A percentile compares a stretch with the other conserved stretches of the same genome.
Evolutionary conservation across 2,888 invertebrate genomes (phyloP).

Genomic region (Vesta saturnalis): DNA sequence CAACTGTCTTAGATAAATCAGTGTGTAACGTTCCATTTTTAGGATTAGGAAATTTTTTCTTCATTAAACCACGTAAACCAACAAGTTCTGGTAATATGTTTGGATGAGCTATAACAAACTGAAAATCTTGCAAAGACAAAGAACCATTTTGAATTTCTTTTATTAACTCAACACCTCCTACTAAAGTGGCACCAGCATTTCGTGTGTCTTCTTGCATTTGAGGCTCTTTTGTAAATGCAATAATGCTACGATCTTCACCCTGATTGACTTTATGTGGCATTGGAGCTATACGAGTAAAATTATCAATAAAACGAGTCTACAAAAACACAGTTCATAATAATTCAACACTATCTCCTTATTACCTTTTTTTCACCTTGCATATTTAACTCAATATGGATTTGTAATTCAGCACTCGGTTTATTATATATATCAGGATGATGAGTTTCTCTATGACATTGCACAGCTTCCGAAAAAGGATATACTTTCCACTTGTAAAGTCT

Average conservation of each 20-base stretch:
- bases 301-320: constrained; percentile 74
- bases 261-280: constrained; percentile 77
- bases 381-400: constrained; percentile 80
- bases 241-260: constrained; percentile 73
- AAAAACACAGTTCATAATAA: constrained; percentile 38
- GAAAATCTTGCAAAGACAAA: constrained; percentile 73
- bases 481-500: constrained; percentile 68
- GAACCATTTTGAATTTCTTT: constrained; percentile 82
- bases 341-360: constrained; percentile 7
- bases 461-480: constrained; percentile 79
- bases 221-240: constrained; percentile 79
- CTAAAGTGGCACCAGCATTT: constrained; percentile 77
- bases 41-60: constrained; percentile 78
- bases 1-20: constrained; percentile 71
- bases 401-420: constrained; percentile 75
- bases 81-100: constrained; percentile 82
- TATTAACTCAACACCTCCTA: constrained; percentile 78
- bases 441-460: constrained; percentile 80
- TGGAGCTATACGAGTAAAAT: constrained; percentile 72
- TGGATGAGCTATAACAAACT: constrained; percentile 80
- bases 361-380: constrained; percentile 79
- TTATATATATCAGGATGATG: constrained; percentile 87
- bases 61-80: constrained; percentile 80
- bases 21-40: constrained; percentile 73
- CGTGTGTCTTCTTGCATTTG: constrained; percentile 69